A percentile compares a stretch with the other conserved stretches of the same genome.
Evolutionary conservation across 2,113 vertebrate genomes (phyloP).

Genomic region (Erythrolamprus reginae): DNA sequence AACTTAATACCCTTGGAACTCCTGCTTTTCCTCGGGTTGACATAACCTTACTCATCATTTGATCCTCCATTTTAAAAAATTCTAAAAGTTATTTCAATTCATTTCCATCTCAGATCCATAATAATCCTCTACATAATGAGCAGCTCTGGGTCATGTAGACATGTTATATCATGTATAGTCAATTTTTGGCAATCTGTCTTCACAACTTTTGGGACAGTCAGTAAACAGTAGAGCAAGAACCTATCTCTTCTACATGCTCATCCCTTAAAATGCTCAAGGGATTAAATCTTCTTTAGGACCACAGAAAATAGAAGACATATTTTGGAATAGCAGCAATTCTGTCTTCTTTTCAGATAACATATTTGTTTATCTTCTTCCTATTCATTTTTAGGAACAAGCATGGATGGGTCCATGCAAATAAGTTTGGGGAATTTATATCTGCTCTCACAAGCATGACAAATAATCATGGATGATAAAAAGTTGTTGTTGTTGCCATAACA

Average conservation of each 20-base stretch:
- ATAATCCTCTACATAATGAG: not conserved
- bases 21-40: not conserved
- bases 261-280: constrained; percentile 31
- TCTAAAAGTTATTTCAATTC: not conserved
- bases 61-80: not conserved
- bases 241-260: not conserved
- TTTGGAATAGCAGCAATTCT: constrained; percentile 31
- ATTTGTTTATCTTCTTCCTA: constrained; percentile 47
- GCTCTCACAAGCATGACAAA: not conserved
- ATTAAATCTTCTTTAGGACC: constrained; percentile 43
- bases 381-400: constrained; percentile 50
- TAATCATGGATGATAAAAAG: not conserved
- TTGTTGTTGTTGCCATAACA: not conserved
- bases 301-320: constrained; percentile 31
- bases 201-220: not conserved
- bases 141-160: not conserved
- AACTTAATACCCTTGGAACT: not conserved
- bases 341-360: constrained; percentile 45
- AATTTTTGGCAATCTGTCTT: not conserved
- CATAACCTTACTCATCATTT: not conserved
- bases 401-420: constrained; percentile 54
- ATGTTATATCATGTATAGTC: not conserved
- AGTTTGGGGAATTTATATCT: constrained; percentile 34
- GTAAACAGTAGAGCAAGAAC: not conserved
- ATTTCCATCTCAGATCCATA: not conserved